Base-by-base conservation (phyloP, 2,797 vertebrate genomes). In the Helostoma temminkii region DNA sequence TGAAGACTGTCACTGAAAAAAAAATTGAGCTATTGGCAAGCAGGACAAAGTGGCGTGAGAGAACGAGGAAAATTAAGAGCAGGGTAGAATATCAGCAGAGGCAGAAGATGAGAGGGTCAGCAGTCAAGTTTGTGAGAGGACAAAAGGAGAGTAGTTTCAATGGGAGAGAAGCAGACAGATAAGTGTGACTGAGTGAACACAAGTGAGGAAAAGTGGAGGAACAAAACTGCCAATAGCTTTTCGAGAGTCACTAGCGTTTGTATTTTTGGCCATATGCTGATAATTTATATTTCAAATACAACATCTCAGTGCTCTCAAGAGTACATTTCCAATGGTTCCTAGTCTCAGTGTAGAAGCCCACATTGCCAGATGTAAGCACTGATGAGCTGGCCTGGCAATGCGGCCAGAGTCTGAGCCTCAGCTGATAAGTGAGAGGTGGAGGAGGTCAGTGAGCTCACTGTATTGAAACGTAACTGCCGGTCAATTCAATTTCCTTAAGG, bases 401-500 rank as follows among this genome's bases (percentile, higher is more conserved):
- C 22, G 36, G 21, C 55, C 58, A 48, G 71, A 67, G 85, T 90
- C 86, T 91, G 87, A 81, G 83, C 73, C 80, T 67, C 11, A 21
- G 53, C 81, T 88, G 91, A 94, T 93, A 91, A 93, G 86, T 67
- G 56, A 3, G 78, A 86, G 84, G 84, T 80, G 82, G 67, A 78
- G 65, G 74, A 88, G 91, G 85, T 93, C 85, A 89, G 62, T 15
- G 41, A 81, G 84, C 83, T 65, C 74, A 49, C 81, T 76, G 77
- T 79, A 87, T 73, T 82, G 85, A 89, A 87, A 84, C 80, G 71
- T 82, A 83, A 84, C 84, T 56, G 19, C 62, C 28, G 72, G 85
- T 88, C 85, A 89, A 88, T 90, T 92, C 88, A 84, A 91, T 92
- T 90, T 93, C 88, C 80, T 89, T 84, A 88, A 90, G 88, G 85